These are phyloP conservation scores for Enteromius paludinosus DNA, from an alignment of 2,797 vertebrate species.

Conservation along the genomic window DNA sequence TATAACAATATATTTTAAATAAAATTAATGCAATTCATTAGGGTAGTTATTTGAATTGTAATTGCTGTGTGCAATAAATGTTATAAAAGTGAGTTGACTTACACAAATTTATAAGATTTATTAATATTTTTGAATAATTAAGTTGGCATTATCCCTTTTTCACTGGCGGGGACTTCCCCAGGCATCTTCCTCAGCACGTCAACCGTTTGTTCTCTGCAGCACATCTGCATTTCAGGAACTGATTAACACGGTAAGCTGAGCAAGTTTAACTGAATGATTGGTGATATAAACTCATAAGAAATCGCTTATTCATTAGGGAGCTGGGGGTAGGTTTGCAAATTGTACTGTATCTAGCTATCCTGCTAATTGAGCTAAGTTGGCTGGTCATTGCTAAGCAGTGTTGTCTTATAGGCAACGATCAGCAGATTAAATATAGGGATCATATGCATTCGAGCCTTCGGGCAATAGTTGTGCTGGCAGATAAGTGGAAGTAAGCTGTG, in stretches of 20 bases:
- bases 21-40: too few species aligned
- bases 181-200: too few species aligned
- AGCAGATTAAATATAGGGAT: not conserved
- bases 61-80: too few species aligned
- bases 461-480: conserved; percentile 5
- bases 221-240: conserved; percentile 4
- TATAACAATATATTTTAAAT: too few species aligned
- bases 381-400: not conserved
- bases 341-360: not conserved
- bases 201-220: not conserved
- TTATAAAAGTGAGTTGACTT: too few species aligned
- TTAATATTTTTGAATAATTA: too few species aligned
- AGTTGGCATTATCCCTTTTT: too few species aligned
- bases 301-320: not conserved
- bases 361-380: not conserved
- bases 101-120: too few species aligned
- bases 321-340: conserved; percentile 30
- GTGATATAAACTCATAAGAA: conserved; percentile 6
- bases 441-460: not conserved
- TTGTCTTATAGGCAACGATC: not conserved
- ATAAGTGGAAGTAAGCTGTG: conserved; percentile 10
- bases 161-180: too few species aligned
- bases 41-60: too few species aligned
- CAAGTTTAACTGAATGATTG: not conserved
- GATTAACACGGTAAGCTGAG: conserved; percentile 20